Evolutionary conservation across 2,113 vertebrate species (phyloP), one percentile per base, ranked within the genome.

Genomic region (Myodes glareolus): DNA sequence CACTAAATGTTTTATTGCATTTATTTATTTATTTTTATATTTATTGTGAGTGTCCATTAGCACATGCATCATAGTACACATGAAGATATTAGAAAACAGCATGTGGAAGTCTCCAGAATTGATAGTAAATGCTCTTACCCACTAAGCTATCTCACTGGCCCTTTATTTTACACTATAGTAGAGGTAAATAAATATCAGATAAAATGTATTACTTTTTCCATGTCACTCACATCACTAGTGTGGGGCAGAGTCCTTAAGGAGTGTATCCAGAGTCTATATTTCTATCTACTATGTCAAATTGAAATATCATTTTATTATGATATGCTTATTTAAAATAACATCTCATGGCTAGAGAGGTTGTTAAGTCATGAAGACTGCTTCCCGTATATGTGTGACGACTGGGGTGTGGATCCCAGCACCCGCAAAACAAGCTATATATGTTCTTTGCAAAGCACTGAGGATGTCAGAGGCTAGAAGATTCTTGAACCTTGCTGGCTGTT

Each of bases 271-370:
- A 73, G 25, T 82, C 31, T 52, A 45, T 36, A 39, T 42, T 72
- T 92, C 58, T 92, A 96, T 78, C 29, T 42, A 85, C 4, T 61
- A 7, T 52, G 25, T 61, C 29, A 92, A 73, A 70, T 45, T 50
- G 16, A 90, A 85, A 92, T 92, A 90, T 84, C 90, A 31, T 82
- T 47, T 58, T 68, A 88, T 93, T 96, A 25, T 82, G 88, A 70
- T 75, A 61, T 42, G 65, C 85, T 96, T 94, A 90, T 72, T 82
- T 95, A 96, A 96, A 91, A 47, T 2, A 72, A 31, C 61, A 80
- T 19, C 73, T 12, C 9, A 47, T 27, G 61, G 42, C 21, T 67
- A 33, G 42, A 86, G 29, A 67, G 29, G 16, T 47, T 67, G 42
- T 45, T 86, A 42, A 67, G 17, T 10, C 17, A 31, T 12, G 47